These are phyloP conservation scores for Bactericera cockerelli DNA, from an alignment of 1,140 invertebrate species.

Conservation along the genomic window DNA sequence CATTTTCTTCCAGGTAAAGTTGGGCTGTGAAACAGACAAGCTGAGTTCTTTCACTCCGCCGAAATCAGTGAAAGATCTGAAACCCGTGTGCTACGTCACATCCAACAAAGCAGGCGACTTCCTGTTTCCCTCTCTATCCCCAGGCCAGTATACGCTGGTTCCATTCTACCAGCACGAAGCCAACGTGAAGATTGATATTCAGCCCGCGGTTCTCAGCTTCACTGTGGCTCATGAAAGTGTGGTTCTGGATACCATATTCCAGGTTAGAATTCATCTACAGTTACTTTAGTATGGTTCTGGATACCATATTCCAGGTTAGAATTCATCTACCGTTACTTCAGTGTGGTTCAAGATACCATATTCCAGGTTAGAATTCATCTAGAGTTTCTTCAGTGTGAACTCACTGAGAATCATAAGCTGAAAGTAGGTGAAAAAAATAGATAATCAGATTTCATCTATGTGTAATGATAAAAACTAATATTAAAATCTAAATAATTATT, in stretches of 20 bases:
- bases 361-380: no score
- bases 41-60: constrained; percentile 37
- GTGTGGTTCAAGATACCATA: no score
- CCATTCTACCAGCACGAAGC: constrained; percentile 43
- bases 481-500: no score
- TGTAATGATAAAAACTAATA: no score
- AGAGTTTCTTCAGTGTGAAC: no score
- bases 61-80: constrained; percentile 30
- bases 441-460: no score
- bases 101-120: constrained; percentile 63
- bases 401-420: no score
- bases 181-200: constrained; percentile 59
- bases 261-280: no score
- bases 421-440: no score
- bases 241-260: constrained; percentile 51
- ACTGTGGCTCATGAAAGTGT: constrained; percentile 55
- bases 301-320: no score
- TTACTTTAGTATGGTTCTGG: no score
- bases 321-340: no score
- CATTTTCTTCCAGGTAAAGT: constrained; percentile 28
- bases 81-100: constrained; percentile 56
- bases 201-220: constrained; percentile 49
- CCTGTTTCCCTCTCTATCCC: constrained; percentile 54
- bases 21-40: constrained; percentile 41
- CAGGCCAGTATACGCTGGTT: constrained; percentile 58